These are phyloP conservation scores for Drosophila nebulosa DNA, from an alignment of 1,140 invertebrate genomes.

Conservation along the genomic window DNA sequence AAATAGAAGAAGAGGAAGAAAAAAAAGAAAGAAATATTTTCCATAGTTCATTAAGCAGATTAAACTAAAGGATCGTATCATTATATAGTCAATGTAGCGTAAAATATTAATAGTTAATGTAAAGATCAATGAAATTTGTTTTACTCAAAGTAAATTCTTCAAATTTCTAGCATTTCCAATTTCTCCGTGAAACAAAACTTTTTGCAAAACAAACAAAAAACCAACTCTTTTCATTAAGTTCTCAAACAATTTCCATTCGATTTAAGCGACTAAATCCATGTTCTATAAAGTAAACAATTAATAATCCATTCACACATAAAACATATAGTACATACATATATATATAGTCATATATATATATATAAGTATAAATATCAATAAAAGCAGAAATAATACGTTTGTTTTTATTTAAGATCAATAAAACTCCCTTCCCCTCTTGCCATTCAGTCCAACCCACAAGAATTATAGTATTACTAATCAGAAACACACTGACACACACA, in stretches of 20 bases:
- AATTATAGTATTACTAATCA: background rate
- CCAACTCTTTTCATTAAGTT: background rate
- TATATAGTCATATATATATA: conserved; percentile 1
- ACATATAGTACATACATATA: background rate
- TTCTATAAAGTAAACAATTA: background rate
- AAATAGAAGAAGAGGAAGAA: conserved; percentile 29
- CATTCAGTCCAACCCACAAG: conserved; percentile 28
- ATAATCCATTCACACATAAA: conserved; percentile 2
- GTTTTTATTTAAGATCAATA: conserved; percentile 22
- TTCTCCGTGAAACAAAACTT: background rate
- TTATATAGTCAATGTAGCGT: conserved; percentile 57
- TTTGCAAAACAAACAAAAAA: background rate
- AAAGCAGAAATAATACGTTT: conserved; percentile 29
- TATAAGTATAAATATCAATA: conserved; percentile 23
- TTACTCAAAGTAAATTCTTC: conserved; percentile 26
- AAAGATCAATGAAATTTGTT: conserved; percentile 21
- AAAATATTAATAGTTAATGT: background rate
- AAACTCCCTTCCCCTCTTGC: conserved; percentile 22
- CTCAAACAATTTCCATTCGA: background rate
- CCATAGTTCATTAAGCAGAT: conserved; percentile 54
- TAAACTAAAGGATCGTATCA: conserved; percentile 29
- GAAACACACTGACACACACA: conserved; percentile 31
- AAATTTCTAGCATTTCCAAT: background rate
- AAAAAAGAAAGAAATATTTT: conserved; percentile 51
- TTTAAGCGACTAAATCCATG: conserved; percentile 19